Conservation (phyloP, 2,113 vertebrate genomes). For the Propithecus coquereli region DNA sequence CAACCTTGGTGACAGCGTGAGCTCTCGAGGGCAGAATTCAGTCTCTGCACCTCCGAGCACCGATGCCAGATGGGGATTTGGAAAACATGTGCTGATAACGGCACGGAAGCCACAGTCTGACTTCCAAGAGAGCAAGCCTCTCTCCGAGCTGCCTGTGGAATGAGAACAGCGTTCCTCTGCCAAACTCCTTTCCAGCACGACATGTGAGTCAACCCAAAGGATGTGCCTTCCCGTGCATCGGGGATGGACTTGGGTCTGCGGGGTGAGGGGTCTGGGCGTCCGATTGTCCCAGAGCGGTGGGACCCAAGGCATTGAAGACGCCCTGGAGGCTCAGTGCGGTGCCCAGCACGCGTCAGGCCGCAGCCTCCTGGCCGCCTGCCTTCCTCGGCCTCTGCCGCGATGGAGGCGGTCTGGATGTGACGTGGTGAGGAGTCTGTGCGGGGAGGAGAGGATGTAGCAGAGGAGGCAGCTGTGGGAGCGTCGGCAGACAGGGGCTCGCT, state of each 20-base stretch:
- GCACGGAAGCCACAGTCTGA: rapidly evolving
- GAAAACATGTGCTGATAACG: not conserved
- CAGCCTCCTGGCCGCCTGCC: not conserved
- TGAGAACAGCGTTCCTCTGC: not conserved
- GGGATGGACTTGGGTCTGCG: not conserved
- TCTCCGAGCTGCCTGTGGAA: not conserved
- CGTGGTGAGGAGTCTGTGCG: not conserved
- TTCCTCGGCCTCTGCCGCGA: not conserved
- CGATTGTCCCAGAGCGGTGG: not conserved
- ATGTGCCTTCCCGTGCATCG: rapidly evolving
- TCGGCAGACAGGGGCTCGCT: not conserved
- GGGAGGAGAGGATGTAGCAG: not conserved
- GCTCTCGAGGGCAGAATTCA: not conserved
- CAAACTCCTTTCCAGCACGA: not conserved
- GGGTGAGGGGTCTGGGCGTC: not conserved
- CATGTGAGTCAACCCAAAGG: not conserved
- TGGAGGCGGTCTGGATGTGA: not conserved
- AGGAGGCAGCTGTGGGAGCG: not conserved
- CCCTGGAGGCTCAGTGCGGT: rapidly evolving
- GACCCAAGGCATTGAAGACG: rapidly evolving
- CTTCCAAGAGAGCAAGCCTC: not conserved
- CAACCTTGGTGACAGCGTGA: not conserved
- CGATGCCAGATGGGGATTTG: not conserved
- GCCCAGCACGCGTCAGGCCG: rapidly evolving
- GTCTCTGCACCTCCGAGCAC: rapidly evolving